Evolutionary conservation across 2,888 invertebrate genomes (phyloP).

Genomic region (Cloeon dipterum): DNA sequence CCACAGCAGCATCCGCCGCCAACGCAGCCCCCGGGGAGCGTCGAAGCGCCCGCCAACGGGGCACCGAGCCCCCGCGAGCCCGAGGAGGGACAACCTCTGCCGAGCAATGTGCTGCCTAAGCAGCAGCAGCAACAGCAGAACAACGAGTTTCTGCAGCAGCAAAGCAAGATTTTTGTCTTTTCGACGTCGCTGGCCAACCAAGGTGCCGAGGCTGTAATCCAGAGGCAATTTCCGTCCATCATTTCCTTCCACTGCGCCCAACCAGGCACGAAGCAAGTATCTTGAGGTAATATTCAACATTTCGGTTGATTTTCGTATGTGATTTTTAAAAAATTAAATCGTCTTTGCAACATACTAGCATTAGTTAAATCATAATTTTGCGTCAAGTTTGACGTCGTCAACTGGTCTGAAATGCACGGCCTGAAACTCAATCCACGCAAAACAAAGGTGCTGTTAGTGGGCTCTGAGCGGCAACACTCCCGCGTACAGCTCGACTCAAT

Average conservation of each 20-base stretch:
- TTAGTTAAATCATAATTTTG: too few relatives aligned
- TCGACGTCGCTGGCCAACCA: conserved; percentile 84
- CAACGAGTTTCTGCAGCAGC: conserved; percentile 85
- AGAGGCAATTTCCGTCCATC: conserved; percentile 75
- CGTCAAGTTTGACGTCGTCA: too few relatives aligned
- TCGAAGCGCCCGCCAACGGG: conserved; percentile 7
- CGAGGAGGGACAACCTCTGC: conserved; percentile 39
- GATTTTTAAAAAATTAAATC: too few relatives aligned
- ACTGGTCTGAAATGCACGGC: too few relatives aligned
- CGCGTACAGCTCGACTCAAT: too few relatives aligned
- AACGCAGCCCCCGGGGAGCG: too few relatives aligned
- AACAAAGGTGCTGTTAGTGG: too few relatives aligned
- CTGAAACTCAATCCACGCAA: too few relatives aligned
- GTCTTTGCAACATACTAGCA: too few relatives aligned
- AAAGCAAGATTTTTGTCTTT: conserved; percentile 95
- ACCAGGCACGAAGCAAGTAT: conserved; percentile 82
- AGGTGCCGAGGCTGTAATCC: conserved; percentile 78
- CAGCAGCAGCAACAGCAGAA: conserved; percentile 54
- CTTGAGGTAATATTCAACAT: conserved; percentile 74
- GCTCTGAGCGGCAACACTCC: too few relatives aligned
- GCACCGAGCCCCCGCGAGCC: conserved; percentile 8
- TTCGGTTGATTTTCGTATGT: too few relatives aligned
- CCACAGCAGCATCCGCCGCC: too few relatives aligned
- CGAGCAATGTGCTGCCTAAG: conserved; percentile 55
- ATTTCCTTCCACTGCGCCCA: conserved; percentile 90